These are phyloP conservation scores for Trachelipus rathkii DNA, from an alignment of 1,140 invertebrate species.

Conservation along the genomic window DNA sequence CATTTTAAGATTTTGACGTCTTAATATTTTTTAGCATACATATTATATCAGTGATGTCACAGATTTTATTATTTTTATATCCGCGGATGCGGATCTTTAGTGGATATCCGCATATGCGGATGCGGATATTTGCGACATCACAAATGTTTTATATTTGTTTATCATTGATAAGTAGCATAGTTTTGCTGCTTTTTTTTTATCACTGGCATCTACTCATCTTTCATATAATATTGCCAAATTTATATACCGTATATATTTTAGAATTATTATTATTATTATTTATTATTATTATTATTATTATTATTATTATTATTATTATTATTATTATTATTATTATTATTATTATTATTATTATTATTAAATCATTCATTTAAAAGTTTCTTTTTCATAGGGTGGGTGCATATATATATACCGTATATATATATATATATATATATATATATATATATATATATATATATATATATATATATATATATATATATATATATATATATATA, in stretches of 20 bases:
- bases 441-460: too few relatives aligned
- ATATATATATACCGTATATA: not conserved
- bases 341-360: not conserved
- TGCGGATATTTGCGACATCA: not conserved
- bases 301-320: too few relatives aligned
- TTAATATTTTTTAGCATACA: not conserved
- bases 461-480: too few relatives aligned
- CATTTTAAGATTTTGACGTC: not conserved
- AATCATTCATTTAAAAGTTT: not conserved
- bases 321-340: too few relatives aligned
- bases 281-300: too few relatives aligned
- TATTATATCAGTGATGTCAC: not conserved
- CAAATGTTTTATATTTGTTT: not conserved
- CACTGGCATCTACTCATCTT: too few relatives aligned
- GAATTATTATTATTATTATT: too few relatives aligned
- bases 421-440: too few relatives aligned
- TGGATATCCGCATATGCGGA: not conserved
- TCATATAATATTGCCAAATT: too few relatives aligned
- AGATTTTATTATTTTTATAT: not conserved
- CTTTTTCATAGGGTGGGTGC: not conserved
- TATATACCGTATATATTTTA: too few relatives aligned
- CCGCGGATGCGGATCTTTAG: not conserved
- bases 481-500: not conserved
- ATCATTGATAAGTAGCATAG: too few relatives aligned
- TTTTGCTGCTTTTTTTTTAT: too few relatives aligned